A percentile compares a stretch with the other conserved stretches of the same genome.
phyloP scores from a whole-genome alignment of 2,888 invertebrate species.

The Euzophera pinguis region DNA sequence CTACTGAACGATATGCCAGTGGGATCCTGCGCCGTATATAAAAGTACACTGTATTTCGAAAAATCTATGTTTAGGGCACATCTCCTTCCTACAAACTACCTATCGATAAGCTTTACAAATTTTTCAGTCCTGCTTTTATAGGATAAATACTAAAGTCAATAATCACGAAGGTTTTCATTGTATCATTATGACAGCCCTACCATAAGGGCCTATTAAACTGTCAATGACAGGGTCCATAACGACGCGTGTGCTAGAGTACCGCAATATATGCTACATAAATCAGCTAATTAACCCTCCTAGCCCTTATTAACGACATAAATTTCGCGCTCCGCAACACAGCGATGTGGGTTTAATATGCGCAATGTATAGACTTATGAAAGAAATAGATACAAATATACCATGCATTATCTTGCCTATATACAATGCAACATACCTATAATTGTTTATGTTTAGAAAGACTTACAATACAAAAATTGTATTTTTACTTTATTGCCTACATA shows the following conservation, averaged over 20 bases:
- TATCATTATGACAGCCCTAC: slow-evolving; percentile 22
- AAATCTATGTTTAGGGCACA: too few relatives aligned
- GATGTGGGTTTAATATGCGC: slow-evolving; percentile 62
- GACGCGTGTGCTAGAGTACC: slow-evolving; percentile 51
- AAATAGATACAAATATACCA: slow-evolving; percentile 30
- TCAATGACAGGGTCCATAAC: slow-evolving; percentile 57
- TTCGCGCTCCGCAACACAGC: slow-evolving; percentile 62
- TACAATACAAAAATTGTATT: too few relatives aligned
- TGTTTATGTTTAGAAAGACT: too few relatives aligned
- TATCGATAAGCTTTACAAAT: too few relatives aligned
- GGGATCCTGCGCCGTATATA: too few relatives aligned
- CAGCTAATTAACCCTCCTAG: slow-evolving; percentile 73
- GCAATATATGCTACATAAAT: slow-evolving; percentile 71
- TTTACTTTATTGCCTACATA: too few relatives aligned
- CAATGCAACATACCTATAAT: too few relatives aligned
- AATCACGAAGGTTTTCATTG: slow-evolving; percentile 31
- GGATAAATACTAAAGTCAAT: slow-evolving; percentile 2
- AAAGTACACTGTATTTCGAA: too few relatives aligned
- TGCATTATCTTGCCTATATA: too few relatives aligned
- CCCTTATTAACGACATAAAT: slow-evolving; percentile 77
- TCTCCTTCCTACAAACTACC: too few relatives aligned
- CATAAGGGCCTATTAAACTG: slow-evolving; percentile 59
- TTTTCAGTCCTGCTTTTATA: too few relatives aligned
- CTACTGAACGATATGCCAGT: too few relatives aligned
- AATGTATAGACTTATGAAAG: slow-evolving; percentile 33